Evolutionary conservation across 1,140 invertebrate genomes (phyloP).

Genomic region (Onthophagus taurus): DNA sequence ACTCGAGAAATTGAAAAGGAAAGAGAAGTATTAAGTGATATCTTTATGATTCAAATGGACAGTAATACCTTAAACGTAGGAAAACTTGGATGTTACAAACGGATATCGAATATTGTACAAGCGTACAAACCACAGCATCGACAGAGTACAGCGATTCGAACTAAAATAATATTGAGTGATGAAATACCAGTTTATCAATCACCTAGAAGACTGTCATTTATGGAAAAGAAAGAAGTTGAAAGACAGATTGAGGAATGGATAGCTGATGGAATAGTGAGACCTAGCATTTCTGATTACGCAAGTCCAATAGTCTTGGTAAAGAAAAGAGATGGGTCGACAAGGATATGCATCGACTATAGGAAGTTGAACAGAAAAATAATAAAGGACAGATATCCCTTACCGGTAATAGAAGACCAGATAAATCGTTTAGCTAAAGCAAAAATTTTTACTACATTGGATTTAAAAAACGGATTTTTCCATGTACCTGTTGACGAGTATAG

Average conservation of each 20-base stretch:
- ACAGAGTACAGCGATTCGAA: conserved; percentile 7
- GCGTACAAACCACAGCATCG: conserved; percentile 7
- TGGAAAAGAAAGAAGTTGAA: conserved; percentile 23
- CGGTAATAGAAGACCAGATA: conserved; percentile 15
- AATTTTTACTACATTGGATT: too few species aligned
- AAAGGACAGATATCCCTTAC: conserved; percentile 22
- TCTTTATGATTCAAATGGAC: neutral
- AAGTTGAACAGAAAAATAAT: conserved; percentile 33
- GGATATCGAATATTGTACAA: conserved; percentile 13
- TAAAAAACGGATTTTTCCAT: too few species aligned
- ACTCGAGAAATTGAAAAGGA: too few species aligned
- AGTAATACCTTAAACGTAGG: neutral
- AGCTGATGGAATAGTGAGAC: conserved; percentile 21
- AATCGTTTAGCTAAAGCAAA: conserved; percentile 14
- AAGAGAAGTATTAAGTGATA: too few species aligned
- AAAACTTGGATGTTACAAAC: conserved; percentile 3
- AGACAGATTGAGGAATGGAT: conserved; percentile 28
- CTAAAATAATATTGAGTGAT: conserved; percentile 16
- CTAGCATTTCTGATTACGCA: conserved; percentile 33
- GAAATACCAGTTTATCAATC: conserved; percentile 27
- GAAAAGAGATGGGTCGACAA: conserved; percentile 39
- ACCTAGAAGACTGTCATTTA: conserved; percentile 25
- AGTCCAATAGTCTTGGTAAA: conserved; percentile 36
- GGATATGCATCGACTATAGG: conserved; percentile 43
- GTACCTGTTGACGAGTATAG: conserved; percentile 17